Evolutionary conservation across 2,797 vertebrate genomes (phyloP).

Genomic region (Chelmon rostratus): DNA sequence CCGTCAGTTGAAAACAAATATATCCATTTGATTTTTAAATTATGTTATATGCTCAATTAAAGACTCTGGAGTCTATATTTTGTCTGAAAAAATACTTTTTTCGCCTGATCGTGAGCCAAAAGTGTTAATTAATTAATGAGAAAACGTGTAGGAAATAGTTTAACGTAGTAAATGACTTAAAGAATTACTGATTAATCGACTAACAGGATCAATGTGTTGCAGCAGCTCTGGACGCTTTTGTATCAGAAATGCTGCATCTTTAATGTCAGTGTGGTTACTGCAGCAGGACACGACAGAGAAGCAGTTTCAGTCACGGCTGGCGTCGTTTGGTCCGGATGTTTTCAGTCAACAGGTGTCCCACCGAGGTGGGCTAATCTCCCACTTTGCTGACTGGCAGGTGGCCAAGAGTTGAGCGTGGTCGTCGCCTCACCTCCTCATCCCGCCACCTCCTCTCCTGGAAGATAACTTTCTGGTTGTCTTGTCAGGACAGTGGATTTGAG

Average conservation of each 20-base stretch:
- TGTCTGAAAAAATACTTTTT: background rate
- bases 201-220: too few relatives aligned
- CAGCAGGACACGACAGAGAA: background rate
- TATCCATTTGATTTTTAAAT: too few relatives aligned
- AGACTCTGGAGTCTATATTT: background rate
- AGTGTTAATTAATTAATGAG: background rate
- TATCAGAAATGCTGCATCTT: background rate
- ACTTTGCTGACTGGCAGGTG: constrained; percentile 25
- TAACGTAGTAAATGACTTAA: background rate
- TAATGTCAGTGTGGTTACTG: background rate
- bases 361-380: constrained; percentile 33
- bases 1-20: too few relatives aligned
- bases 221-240: background rate
- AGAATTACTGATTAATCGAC: background rate
- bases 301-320: too few relatives aligned
- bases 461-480: constrained; percentile 47
- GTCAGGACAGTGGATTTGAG: constrained; percentile 52
- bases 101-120: background rate
- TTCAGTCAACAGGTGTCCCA: constrained; percentile 70
- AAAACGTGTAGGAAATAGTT: background rate
- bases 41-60: background rate
- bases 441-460: constrained; percentile 1
- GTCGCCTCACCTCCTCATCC: constrained; percentile 17
- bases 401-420: constrained; percentile 26
- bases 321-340: constrained; percentile 1